These are phyloP conservation scores for Bellardia pandia DNA, from an alignment of 2,888 invertebrate species.

Conservation along the genomic window DNA sequence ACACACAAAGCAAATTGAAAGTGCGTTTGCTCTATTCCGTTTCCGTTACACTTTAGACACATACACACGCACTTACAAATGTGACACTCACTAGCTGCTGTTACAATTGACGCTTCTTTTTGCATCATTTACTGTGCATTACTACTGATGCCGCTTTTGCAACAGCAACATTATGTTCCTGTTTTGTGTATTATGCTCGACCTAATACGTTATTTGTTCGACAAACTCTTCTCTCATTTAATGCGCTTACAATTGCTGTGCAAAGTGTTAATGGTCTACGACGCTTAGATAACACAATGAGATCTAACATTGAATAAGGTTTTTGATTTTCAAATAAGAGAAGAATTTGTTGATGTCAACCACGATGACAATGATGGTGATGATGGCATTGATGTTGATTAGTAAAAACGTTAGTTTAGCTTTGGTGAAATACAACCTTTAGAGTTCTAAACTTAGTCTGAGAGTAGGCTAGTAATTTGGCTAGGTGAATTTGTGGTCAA, in stretches of 20 bases:
- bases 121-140: neutral
- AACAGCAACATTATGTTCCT: conserved; percentile 3
- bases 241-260: conserved; percentile 53
- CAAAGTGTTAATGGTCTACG: conserved; percentile 45
- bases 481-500: neutral
- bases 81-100: conserved; percentile 48
- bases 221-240: conserved; percentile 53
- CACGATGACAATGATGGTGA: conserved; percentile 3
- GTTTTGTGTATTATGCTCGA: neutral
- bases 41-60: conserved; percentile 62
- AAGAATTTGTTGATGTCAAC: neutral
- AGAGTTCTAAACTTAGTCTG: neutral
- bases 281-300: conserved; percentile 6
- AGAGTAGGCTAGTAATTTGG: neutral
- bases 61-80: conserved; percentile 23
- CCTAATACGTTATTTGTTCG: conserved; percentile 35
- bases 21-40: conserved; percentile 57
- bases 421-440: neutral
- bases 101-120: conserved; percentile 31
- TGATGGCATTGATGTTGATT: conserved; percentile 4
- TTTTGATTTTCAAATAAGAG: neutral
- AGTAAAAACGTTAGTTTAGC: neutral
- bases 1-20: conserved; percentile 48
- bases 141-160: neutral
- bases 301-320: conserved; percentile 18